phyloP scores from a whole-genome alignment of 2,113 vertebrate genomes.

The Misgurnus mizolepis region DNA sequence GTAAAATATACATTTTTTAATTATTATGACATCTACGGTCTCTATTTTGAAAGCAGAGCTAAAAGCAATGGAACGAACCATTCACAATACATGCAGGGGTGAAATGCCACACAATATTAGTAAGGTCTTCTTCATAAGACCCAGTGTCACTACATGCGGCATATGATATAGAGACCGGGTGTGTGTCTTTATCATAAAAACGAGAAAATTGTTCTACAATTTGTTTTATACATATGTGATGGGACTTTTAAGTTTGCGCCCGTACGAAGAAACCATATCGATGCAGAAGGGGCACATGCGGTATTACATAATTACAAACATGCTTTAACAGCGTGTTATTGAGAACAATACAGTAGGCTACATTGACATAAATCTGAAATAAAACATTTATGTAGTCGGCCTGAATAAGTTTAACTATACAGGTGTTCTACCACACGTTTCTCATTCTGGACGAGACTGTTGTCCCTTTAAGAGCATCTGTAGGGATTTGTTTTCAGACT shows the following conservation, averaged over 20 bases:
- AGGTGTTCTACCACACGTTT: too few relatives aligned
- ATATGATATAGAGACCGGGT: neutral
- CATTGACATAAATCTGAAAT: too few relatives aligned
- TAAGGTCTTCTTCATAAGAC: neutral
- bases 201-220: neutral
- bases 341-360: neutral
- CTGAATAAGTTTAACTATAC: too few relatives aligned
- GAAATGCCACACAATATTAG: neutral
- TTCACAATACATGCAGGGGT: neutral
- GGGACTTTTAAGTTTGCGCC: too few relatives aligned
- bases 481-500: conserved; percentile 59
- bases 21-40: neutral
- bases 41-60: neutral
- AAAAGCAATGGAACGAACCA: conserved; percentile 8
- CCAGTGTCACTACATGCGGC: neutral
- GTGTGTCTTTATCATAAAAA: neutral
- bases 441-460: neutral
- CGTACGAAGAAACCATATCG: too few relatives aligned
- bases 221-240: neutral
- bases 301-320: neutral
- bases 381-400: too few relatives aligned
- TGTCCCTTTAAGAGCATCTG: conserved; percentile 44
- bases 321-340: neutral
- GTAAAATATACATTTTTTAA: neutral
- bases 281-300: neutral